Percentiles rank a stretch among this genome's conserved stretches.
These are phyloP conservation scores for Chiloscyllium punctatum DNA, from an alignment of 2,797 vertebrate species.

Conservation along the genomic window DNA sequence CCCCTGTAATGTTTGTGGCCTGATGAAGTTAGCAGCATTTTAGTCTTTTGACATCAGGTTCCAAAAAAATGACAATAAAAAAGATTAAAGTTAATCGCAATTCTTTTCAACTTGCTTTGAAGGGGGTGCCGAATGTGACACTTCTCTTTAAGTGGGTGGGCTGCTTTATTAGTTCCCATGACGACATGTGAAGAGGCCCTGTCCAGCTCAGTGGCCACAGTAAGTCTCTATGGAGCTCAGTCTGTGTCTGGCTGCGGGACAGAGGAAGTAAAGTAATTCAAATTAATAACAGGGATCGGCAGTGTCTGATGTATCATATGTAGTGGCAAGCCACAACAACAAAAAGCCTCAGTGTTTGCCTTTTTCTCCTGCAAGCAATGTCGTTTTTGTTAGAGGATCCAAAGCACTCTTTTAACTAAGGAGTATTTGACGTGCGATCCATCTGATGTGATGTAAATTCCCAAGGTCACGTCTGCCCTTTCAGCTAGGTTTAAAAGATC, in stretches of 20 bases:
- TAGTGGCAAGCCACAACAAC: slow-evolving; percentile 32
- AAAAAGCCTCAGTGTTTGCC: slow-evolving; percentile 26
- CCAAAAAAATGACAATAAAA: background rate
- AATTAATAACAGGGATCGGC: slow-evolving; percentile 32
- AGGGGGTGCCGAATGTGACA: background rate
- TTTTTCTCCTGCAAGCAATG: background rate
- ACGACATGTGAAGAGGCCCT: slow-evolving; percentile 31
- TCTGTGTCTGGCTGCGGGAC: slow-evolving; percentile 6
- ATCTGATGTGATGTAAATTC: background rate
- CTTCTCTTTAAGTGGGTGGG: slow-evolving; percentile 22
- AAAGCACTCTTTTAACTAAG: background rate
- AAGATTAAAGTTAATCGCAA: slow-evolving; percentile 22
- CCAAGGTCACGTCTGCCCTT: background rate
- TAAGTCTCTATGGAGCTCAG: slow-evolving; percentile 11
- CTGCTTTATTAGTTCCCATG: slow-evolving; percentile 35
- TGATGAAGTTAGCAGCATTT: background rate
- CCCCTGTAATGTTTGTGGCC: background rate
- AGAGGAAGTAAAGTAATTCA: slow-evolving; percentile 36
- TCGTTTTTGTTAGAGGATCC: background rate
- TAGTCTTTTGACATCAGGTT: slow-evolving; percentile 11
- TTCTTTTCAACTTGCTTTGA: slow-evolving; percentile 29
- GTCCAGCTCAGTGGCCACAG: background rate
- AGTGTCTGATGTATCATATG: slow-evolving; percentile 29
- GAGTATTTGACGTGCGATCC: slow-evolving; percentile 4
- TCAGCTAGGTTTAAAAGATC: background rate